Percentiles rank a stretch among this genome's conserved stretches.
phyloP scores from a whole-genome alignment of 2,113 vertebrate genomes.

The Callospermophilus lateralis region DNA sequence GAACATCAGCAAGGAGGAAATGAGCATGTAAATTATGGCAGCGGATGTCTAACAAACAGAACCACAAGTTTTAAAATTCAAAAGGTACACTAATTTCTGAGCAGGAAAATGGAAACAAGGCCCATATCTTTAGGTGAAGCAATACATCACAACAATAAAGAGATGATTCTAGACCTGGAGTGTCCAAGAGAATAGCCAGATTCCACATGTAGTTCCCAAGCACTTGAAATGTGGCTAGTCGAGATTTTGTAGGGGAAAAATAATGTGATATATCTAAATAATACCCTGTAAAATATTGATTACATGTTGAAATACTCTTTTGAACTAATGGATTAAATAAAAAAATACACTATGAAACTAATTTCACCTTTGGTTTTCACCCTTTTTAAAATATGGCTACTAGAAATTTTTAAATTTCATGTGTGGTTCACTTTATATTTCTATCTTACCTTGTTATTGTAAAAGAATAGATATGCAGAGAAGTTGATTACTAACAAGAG shows the following conservation, averaged over 20 bases:
- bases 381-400: not conserved
- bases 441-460: not conserved
- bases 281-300: not conserved
- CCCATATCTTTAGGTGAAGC: not conserved
- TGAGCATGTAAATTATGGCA: not conserved
- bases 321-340: not conserved
- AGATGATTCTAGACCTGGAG: not conserved
- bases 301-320: not conserved
- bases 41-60: not conserved
- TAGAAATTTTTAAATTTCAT: not conserved
- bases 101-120: not conserved
- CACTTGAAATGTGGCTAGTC: not conserved
- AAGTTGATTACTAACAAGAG: not conserved
- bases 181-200: not conserved
- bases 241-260: not conserved
- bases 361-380: not conserved
- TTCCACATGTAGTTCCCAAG: fast-evolving
- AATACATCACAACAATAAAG: not conserved
- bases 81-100: not conserved
- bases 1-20: not conserved
- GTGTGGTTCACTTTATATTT: not conserved
- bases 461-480: not conserved
- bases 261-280: not conserved
- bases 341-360: not conserved
- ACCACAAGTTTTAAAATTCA: not conserved